A percentile compares a stretch with the other conserved stretches of the same genome.
phyloP scores from a whole-genome alignment of 2,888 invertebrate genomes.

The Venusia cambrica region DNA sequence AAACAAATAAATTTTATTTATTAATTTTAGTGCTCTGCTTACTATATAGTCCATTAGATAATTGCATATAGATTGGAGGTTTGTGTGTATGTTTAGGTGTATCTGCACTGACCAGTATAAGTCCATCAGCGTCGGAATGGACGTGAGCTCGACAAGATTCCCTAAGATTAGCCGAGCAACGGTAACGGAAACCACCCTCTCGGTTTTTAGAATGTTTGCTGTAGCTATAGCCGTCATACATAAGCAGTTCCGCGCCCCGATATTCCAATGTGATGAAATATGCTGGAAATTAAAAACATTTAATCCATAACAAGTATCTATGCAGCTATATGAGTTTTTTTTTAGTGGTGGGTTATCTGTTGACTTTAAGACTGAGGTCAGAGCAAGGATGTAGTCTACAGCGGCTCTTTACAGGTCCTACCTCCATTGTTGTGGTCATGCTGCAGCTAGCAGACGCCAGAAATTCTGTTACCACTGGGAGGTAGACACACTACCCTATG shows the following conservation, averaged over 20 bases:
- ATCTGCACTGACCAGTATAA: background rate
- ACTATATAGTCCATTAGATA: constrained; percentile 1
- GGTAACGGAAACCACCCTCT: constrained; percentile 4
- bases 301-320: too few species aligned
- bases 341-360: too few species aligned
- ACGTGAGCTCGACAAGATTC: constrained; percentile 23
- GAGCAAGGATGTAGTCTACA: too few species aligned
- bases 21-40: too few species aligned
- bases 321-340: too few species aligned
- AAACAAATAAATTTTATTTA: too few species aligned
- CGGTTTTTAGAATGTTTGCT: constrained; percentile 13
- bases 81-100: constrained; percentile 8
- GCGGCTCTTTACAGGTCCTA: too few species aligned
- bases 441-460: too few species aligned
- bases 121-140: constrained; percentile 3
- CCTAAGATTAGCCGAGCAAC: constrained; percentile 6
- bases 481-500: too few species aligned
- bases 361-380: too few species aligned
- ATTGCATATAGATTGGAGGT: background rate
- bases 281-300: constrained; percentile 11
- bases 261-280: constrained; percentile 8
- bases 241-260: constrained; percentile 22
- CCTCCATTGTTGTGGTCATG: too few species aligned
- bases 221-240: constrained; percentile 22
- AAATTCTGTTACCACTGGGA: too few species aligned